Evolutionary conservation across 2,113 vertebrate species (phyloP), one percentile per base, ranked within the genome.

Genomic region (Meriones unguiculatus): DNA sequence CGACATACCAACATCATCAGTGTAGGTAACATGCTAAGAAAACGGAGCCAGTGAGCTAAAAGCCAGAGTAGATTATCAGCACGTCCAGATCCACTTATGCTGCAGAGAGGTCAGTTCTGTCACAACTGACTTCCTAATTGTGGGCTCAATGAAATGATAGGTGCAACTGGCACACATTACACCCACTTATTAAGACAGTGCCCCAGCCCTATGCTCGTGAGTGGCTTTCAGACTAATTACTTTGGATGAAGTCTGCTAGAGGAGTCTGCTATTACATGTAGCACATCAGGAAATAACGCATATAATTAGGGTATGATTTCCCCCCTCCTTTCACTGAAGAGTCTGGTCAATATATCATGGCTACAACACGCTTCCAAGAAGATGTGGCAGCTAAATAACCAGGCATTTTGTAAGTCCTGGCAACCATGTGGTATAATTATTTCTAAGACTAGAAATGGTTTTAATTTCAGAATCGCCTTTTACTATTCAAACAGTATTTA

Each of bases 231-330:
- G 94, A 92, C 92, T 97, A 98, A 80, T 97, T 24, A 95, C 90
- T 96, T 76, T 11, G 70, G 89, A 92, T 65, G 84, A 95, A 93
- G 64, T 67, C n/a, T 93, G 77, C 17, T 82, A 76, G 90, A 87
- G n/a, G 91, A 73, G 87, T 89, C 59, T 96, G 57, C 82, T 82
- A 87, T 80, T 65, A 65, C 14, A 1, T 81, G 64, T 52, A 94
- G 93, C 95, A 75, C 73, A 97, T 95, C 91, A 97, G 91, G 94
- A 97, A 97, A 97, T 95, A 98, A 88, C n/a, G 96, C 85, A 94
- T 50, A 72, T 87, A 96, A 96, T 89, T 95, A 96, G 32, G 35
- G 11, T 75, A 62, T 76, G 93, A 59, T 64, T 54, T 12, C 1
- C 12, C 11, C 59, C 65, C 77, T 78, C 59, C 93, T 95, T 97